Conservation (phyloP, 2,113 vertebrate species). For the Chiloscyllium plagiosum region DNA sequence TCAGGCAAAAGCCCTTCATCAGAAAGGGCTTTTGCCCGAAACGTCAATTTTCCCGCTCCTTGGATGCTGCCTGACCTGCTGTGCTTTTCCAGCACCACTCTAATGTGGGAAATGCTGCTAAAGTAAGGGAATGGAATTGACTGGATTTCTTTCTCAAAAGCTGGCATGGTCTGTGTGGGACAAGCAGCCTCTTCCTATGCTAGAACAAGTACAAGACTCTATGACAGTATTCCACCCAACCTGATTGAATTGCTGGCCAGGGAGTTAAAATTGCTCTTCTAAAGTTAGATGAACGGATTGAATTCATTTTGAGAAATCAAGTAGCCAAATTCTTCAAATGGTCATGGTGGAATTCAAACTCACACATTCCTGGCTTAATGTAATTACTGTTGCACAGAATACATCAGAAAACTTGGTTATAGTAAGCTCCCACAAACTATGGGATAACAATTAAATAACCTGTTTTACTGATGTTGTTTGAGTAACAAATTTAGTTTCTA, state of each 20-base stretch:
- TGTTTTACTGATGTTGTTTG: too few species aligned
- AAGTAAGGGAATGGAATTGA: background rate
- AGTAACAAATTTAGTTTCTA: background rate
- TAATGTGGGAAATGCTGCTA: background rate
- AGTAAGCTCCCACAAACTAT: too few species aligned
- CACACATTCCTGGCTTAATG: background rate
- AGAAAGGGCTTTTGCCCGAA: too few species aligned
- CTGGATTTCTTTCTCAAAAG: background rate
- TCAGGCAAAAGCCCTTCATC: too few species aligned
- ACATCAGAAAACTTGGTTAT: too few species aligned
- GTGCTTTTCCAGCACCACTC: too few species aligned
- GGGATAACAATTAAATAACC: too few species aligned
- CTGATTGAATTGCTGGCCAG: background rate
- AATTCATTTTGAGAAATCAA: too few species aligned
- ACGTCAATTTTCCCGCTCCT: too few species aligned
- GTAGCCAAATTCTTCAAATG: background rate
- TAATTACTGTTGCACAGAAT: too few species aligned
- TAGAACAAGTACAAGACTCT: background rate
- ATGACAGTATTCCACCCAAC: background rate
- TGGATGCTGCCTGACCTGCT: too few species aligned
- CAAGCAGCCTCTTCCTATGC: background rate
- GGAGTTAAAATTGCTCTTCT: background rate
- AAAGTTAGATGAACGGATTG: background rate
- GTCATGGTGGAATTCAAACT: background rate
- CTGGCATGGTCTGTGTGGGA: background rate